phyloP scores from a whole-genome alignment of 2,797 vertebrate species.

The Eremophila alpestris region DNA sequence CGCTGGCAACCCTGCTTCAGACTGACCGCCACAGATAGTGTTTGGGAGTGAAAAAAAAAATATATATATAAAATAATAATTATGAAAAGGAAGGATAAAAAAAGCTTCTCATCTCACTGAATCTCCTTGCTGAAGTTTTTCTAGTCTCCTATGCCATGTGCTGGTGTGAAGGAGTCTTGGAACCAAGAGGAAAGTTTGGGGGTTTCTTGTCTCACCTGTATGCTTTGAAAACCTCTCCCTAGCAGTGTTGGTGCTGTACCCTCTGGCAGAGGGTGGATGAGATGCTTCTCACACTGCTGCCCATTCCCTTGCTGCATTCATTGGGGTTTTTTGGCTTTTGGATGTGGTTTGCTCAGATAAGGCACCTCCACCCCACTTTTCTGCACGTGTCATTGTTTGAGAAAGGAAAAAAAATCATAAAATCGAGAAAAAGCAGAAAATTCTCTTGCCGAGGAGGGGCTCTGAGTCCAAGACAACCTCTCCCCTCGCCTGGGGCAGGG shows the following conservation, averaged over 20 bases:
- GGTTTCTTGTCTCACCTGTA: background rate
- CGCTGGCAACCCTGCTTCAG: conserved; percentile 76
- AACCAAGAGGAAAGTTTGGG: conserved; percentile 29
- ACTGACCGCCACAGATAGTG: conserved; percentile 82
- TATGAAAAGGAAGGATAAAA: background rate
- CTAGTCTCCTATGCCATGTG: background rate
- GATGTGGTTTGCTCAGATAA: background rate
- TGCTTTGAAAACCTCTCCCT: background rate
- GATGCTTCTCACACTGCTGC: background rate
- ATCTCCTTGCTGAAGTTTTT: background rate
- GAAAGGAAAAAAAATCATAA: background rate
- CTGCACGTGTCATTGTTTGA: conserved; percentile 49
- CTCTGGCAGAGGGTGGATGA: conserved; percentile 39
- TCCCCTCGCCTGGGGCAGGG: background rate
- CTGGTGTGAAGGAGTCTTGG: background rate
- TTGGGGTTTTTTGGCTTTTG: background rate
- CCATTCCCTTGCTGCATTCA: background rate
- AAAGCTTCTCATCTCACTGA: background rate
- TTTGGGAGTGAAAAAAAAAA: conserved; percentile 66
- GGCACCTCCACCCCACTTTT: conserved; percentile 59
- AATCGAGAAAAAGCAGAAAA: background rate
- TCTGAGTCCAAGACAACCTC: conserved; percentile 16
- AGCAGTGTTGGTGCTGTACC: background rate
- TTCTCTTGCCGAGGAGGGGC: background rate
- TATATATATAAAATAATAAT: conserved; percentile 32